Percentiles rank a stretch among this genome's conserved stretches.
These are phyloP conservation scores for Kuschelorhynchus macadamiae DNA, from an alignment of 2,888 invertebrate genomes.

Conservation along the genomic window DNA sequence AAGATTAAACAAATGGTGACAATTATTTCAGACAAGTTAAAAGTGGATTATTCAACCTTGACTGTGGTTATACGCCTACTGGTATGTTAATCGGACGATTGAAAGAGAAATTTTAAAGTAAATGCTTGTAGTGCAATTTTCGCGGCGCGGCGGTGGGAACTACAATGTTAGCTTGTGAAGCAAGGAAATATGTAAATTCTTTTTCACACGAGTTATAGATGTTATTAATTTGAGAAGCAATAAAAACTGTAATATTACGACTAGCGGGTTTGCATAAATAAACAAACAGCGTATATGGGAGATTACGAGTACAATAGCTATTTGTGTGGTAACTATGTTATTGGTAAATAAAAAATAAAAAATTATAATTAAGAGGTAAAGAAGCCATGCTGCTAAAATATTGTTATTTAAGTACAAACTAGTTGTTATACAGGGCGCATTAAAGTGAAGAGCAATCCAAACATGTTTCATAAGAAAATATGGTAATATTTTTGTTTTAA, in stretches of 20 bases:
- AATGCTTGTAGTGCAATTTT: conserved; percentile 21
- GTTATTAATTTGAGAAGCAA: conserved; percentile 9
- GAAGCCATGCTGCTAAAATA: no score
- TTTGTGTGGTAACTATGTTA: no score
- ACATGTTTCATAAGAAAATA: no score
- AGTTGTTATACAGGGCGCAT: no score
- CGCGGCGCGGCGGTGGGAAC: conserved; percentile 22
- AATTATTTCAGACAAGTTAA: conserved; percentile 25
- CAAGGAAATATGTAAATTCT: conserved; percentile 14
- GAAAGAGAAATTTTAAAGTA: conserved; percentile 45
- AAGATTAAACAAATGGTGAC: conserved; percentile 29
- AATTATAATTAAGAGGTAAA: no score
- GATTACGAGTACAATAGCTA: no score
- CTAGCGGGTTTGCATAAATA: neutral
- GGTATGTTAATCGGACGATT: conserved; percentile 39
- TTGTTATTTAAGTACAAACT: no score
- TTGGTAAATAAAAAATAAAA: no score
- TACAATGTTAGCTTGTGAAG: neutral
- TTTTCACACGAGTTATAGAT: conserved; percentile 9
- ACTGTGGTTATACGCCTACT: conserved; percentile 40
- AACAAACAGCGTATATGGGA: neutral
- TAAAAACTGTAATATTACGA: conserved; percentile 26
- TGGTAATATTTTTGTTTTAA: no score
- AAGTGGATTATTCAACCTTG: conserved; percentile 49
- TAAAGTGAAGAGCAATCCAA: no score